Conservation (phyloP, 2,888 invertebrate species). For the Cryptocephalus moraei region DNA sequence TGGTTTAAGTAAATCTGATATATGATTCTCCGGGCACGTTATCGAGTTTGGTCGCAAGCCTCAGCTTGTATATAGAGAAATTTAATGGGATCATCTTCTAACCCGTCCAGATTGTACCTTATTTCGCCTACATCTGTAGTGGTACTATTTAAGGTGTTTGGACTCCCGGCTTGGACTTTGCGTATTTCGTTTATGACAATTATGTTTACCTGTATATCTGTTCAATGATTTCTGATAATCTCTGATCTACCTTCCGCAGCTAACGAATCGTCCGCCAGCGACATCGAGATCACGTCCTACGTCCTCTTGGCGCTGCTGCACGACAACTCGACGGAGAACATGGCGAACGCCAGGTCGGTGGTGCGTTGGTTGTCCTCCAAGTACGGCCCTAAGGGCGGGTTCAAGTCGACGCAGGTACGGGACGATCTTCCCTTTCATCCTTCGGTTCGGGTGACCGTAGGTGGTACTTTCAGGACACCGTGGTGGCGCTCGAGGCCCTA, state of each 20-base stretch:
- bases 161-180: no score
- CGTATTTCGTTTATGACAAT: no score
- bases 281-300: slow-evolving; percentile 61
- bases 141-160: no score
- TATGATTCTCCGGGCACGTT: no score
- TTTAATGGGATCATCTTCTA: background rate
- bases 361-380: slow-evolving; percentile 65
- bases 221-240: background rate
- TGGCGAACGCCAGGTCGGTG: slow-evolving; percentile 48
- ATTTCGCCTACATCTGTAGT: no score
- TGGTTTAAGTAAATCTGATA: no score
- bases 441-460: background rate
- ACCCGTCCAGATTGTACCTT: no score
- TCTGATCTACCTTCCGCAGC: slow-evolving; percentile 7
- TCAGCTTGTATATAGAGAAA: no score
- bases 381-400: slow-evolving; percentile 58
- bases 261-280: slow-evolving; percentile 38
- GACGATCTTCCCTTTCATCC: background rate
- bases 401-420: slow-evolving; percentile 60
- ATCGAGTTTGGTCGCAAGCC: no score
- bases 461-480: slow-evolving; percentile 42
- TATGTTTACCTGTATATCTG: background rate
- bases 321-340: slow-evolving; percentile 41
- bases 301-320: slow-evolving; percentile 48
- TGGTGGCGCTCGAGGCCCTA: slow-evolving; percentile 50